Evolutionary conservation across 2,113 vertebrate genomes (phyloP), one percentile per base, ranked within the genome.

Genomic region (Fukomys damarensis): DNA sequence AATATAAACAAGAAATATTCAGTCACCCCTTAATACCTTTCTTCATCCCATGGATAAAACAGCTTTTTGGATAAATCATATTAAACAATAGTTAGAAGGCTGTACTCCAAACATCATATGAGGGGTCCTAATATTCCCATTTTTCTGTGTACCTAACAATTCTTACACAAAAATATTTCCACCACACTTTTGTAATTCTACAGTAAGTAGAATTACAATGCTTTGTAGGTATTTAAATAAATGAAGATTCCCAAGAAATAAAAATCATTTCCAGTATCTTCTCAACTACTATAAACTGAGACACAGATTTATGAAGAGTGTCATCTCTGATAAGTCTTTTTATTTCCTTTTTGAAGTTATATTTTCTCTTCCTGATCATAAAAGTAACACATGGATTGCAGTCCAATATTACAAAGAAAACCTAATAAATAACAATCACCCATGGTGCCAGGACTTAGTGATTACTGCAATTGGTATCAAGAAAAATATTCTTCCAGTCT

Each of bases 1-100:
- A 66, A 54, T 1, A 17, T 32, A 52, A 43, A 46, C 24, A 43
- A 74, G 72, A 74, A 74, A 22, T 74, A 74, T 43, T 89, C 43
- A 76, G 2, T 63, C 22, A 49, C 54, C 16, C 26, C 19, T 54
- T 89, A 30, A 72, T 12, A 28, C 0, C 32, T 89, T 82, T 30
- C 8, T 93, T 85, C 20, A 41, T 70, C 12, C 13, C 14, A 22
- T 14, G 11, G 9, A 56, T 41, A 59, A 12, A 86, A 43, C 20
- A 63, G 11, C 22, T 96, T 89, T 83, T 38, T 90, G 30, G 70
- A 94, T 52, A 89, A 92, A 91, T 38, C 56, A 24, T 59, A 81
- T 81, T 76, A 95, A 58, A 0, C 76, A 91, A 93, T 12, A 91
- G 38, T 9, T 52, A 84, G 28, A 79, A 91, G 54, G 24, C 59